Percentiles rank a stretch among this genome's conserved stretches.
Conservation (phyloP, 2,888 invertebrate species). For the Archips crataeganus region DNA sequence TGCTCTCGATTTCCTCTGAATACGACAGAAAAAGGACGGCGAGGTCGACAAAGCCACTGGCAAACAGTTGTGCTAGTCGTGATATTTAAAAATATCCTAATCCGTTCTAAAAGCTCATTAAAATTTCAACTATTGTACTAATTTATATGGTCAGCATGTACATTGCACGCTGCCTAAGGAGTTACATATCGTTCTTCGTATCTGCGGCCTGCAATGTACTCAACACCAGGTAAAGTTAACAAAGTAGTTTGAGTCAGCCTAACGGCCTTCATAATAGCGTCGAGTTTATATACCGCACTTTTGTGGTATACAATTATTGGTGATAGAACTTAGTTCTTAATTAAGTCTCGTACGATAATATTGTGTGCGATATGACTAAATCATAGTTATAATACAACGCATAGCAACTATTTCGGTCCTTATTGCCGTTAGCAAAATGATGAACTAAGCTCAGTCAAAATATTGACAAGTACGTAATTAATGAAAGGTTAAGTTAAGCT, state of each 20-base stretch:
- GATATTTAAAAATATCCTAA: not conserved
- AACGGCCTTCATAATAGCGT: not conserved
- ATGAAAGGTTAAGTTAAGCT: not conserved
- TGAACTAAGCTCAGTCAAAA: not conserved
- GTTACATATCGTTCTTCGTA: not conserved
- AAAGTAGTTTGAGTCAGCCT: not conserved
- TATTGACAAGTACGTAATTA: not conserved
- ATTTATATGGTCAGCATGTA: not conserved
- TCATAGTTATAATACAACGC: no score
- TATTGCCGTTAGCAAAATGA: no score
- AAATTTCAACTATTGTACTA: not conserved
- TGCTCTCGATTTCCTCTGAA: not conserved
- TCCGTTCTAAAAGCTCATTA: not conserved
- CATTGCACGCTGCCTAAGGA: not conserved
- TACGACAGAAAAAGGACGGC: not conserved
- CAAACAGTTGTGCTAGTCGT: not conserved
- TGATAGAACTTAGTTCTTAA: no score
- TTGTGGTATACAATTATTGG: not conserved
- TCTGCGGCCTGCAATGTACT: not conserved
- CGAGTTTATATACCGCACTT: not conserved
- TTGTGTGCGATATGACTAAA: no score
- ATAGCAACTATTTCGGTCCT: no score
- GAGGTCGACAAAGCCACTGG: not conserved
- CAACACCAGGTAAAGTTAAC: not conserved
- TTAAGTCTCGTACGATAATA: no score